Conservation (phyloP, 2,113 vertebrate species). For the Lophotis ruficrista region DNA sequence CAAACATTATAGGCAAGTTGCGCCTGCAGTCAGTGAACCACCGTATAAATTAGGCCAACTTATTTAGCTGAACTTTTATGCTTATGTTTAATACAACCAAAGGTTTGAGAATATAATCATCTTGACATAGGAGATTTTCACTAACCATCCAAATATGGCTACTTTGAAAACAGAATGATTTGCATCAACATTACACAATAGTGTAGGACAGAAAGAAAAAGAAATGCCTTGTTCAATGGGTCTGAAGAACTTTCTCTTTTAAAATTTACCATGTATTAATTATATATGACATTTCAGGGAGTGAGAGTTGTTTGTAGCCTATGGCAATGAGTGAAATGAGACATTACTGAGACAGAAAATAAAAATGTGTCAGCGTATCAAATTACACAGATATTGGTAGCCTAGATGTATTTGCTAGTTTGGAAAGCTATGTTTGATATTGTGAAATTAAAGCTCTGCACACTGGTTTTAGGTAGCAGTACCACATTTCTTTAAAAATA, state of each 20-base stretch:
- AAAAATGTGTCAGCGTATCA: slow-evolving; percentile 24
- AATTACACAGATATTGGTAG: neutral
- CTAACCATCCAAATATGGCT: neutral
- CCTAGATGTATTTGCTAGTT: neutral
- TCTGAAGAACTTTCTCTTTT: slow-evolving; percentile 11
- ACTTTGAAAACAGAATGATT: neutral
- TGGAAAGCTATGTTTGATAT: neutral
- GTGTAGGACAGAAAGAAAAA: neutral
- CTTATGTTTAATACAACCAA: neutral
- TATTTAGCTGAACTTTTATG: neutral
- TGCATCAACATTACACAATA: neutral
- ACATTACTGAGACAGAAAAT: slow-evolving; percentile 6
- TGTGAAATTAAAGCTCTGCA: neutral
- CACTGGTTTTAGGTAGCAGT: neutral
- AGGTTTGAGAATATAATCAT: neutral
- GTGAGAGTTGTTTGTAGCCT: slow-evolving; percentile 44
- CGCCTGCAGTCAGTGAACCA: neutral
- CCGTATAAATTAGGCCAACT: neutral
- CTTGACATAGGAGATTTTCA: neutral
- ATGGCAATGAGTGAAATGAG: slow-evolving; percentile 36
- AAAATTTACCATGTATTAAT: slow-evolving; percentile 22
- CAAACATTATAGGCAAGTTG: neutral
- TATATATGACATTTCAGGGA: slow-evolving; percentile 38
- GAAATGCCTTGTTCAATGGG: neutral
- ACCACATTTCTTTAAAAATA: neutral